Evolutionary conservation across 2,113 vertebrate genomes (phyloP).

Genomic region (Machaerirhynchus nigripectus): DNA sequence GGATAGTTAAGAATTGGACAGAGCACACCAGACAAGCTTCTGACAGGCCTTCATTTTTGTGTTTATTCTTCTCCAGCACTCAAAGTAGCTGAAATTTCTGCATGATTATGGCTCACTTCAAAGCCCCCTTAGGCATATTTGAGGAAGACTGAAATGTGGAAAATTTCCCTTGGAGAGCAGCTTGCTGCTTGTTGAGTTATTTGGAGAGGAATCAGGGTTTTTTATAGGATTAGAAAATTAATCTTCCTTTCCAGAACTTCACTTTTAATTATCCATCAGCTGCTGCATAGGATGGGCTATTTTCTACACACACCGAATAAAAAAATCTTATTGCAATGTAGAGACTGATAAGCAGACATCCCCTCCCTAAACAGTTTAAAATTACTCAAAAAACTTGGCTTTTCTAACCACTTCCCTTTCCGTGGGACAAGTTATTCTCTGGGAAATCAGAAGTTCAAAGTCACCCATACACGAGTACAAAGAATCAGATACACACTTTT

Average conservation of each 20-base stretch:
- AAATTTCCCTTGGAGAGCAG: not conserved
- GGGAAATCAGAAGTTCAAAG: constrained; percentile 26
- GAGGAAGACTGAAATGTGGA: not conserved
- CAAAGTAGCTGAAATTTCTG: constrained; percentile 20
- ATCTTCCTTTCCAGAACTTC: constrained; percentile 40
- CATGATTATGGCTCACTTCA: constrained; percentile 9
- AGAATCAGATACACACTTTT: constrained; percentile 84
- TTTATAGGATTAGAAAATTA: constrained; percentile 48
- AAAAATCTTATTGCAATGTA: not conserved
- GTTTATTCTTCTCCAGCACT: constrained; percentile 7
- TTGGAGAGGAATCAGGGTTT: constrained; percentile 8
- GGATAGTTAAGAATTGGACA: not conserved
- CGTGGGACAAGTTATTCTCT: not conserved
- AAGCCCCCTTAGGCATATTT: not conserved
- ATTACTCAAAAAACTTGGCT: not conserved
- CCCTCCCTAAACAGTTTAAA: not conserved
- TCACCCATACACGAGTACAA: not conserved
- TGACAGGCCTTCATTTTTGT: not conserved
- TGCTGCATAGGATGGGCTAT: not conserved
- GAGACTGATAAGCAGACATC: constrained; percentile 34
- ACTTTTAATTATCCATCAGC: constrained; percentile 10
- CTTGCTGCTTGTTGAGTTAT: not conserved
- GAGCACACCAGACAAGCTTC: not conserved
- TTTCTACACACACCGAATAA: not conserved
- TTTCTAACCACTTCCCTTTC: not conserved